Base-by-base conservation (phyloP, 2,113 vertebrate genomes). In the Oreotrochilus melanogaster region DNA sequence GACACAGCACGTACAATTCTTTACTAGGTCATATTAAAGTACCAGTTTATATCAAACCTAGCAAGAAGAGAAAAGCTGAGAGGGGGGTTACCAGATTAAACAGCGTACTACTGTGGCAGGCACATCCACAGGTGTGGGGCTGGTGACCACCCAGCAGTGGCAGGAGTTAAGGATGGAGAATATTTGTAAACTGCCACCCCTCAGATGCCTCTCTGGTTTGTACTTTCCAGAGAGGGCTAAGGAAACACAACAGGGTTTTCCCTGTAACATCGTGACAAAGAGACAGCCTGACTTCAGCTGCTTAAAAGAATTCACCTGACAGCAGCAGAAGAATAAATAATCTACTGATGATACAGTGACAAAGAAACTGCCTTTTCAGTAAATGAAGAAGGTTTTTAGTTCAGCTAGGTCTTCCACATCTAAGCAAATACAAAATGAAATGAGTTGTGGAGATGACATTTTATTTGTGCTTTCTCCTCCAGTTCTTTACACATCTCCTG, bases 61-160 rank as follows among this genome's bases (percentile, higher is more conserved):
- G 35, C 58, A 54, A 25, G 18, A 60, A 9, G 16, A 71, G 33
- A 39, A 58, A 66, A 45, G 43, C 27, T 28, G 47, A 6, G 15
- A 51, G 0, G 0, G 30, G 43, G n/a, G n/a, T 13, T 4, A n/a
- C 9, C 2, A 7, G 57, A 30, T 65, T 21, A 9, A 57, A 33
- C 61, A 39, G 16, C 1, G 0, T 3, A 2, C 45, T 73, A 65
- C 64, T 39, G 45, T 4, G 15, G 28, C 11, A 50, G 58, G 27
- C 0, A 12, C 0, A 5, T 31, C 50, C 35, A 54, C 37, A 37
- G 37, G 39, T 39, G 39, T 39, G 39, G 69, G 42, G 57, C 53
- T 66, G 48, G 43, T 43, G 27, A 28, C 18, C 13, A 47, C 18
- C 31, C 33, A 37, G 12, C 18, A 51, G 21, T 5, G 24, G 39